Conservation (phyloP, 2,113 vertebrate species). For the Pardalotus punctatus region DNA sequence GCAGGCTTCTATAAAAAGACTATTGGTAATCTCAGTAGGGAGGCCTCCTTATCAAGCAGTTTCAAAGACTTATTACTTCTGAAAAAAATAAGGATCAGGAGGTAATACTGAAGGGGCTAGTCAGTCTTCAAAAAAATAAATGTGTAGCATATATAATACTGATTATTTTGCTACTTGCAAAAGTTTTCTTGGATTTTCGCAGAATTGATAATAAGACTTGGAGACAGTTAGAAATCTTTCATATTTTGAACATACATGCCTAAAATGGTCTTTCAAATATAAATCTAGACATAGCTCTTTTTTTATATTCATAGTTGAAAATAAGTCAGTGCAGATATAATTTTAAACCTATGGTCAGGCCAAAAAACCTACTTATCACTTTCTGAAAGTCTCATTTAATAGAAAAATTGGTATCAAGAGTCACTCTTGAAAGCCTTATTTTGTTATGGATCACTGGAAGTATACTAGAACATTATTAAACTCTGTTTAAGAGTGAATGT, state of each 20-base stretch:
- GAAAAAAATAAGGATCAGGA: neutral
- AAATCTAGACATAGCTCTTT: neutral
- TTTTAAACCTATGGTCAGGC: neutral
- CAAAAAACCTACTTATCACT: neutral
- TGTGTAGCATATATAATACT: neutral
- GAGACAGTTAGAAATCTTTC: neutral
- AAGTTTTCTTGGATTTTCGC: neutral
- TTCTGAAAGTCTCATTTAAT: neutral
- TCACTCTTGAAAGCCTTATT: neutral
- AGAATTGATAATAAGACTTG: neutral
- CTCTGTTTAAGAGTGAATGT: neutral
- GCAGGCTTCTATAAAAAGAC: constrained; percentile 31
- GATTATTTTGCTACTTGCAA: neutral
- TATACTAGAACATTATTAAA: neutral
- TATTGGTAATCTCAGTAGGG: constrained; percentile 24
- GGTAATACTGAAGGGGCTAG: neutral
- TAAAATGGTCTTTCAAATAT: neutral
- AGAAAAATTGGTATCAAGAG: neutral
- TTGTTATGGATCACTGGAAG: neutral
- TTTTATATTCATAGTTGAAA: neutral
- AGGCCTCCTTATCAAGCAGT: neutral
- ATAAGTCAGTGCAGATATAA: neutral
- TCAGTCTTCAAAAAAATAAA: neutral
- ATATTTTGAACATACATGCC: neutral
- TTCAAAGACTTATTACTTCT: constrained; percentile 30